Conservation (phyloP, 2,113 vertebrate species). For the Sporophila hypoxantha region DNA sequence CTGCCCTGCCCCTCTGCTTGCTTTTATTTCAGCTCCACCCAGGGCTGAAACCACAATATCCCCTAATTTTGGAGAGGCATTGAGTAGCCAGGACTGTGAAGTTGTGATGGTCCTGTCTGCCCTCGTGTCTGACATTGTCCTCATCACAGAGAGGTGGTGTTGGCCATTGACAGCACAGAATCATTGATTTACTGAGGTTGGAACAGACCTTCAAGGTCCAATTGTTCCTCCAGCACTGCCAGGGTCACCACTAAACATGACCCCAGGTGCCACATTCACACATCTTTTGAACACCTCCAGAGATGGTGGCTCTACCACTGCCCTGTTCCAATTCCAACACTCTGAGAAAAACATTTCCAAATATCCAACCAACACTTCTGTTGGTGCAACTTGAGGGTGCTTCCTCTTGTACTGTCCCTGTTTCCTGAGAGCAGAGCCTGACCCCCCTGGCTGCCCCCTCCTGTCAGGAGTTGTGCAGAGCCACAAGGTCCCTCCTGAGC, state of each 20-base stretch:
- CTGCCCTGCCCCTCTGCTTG: neutral
- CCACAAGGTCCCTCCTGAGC: neutral
- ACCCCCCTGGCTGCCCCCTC: neutral
- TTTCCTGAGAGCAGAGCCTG: neutral
- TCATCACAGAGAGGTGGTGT: neutral
- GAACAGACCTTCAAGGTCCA: neutral
- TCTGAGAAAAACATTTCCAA: neutral
- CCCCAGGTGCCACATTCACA: neutral
- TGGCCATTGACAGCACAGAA: neutral
- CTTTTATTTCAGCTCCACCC: neutral
- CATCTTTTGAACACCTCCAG: neutral
- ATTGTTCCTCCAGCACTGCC: neutral
- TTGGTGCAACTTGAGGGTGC: neutral
- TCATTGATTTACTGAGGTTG: neutral
- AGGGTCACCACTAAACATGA: neutral
- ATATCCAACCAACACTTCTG: neutral
- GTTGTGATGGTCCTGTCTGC: neutral
- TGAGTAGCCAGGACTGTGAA: neutral
- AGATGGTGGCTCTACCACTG: neutral
- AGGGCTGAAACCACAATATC: neutral
- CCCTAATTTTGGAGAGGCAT: neutral
- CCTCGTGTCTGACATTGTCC: fast-evolving
- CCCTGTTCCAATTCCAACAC: neutral
- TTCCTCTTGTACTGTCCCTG: fast-evolving
- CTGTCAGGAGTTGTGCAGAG: neutral